Base-by-base conservation (phyloP, 1,140 invertebrate species). In the Tachypleus tridentatus region DNA sequence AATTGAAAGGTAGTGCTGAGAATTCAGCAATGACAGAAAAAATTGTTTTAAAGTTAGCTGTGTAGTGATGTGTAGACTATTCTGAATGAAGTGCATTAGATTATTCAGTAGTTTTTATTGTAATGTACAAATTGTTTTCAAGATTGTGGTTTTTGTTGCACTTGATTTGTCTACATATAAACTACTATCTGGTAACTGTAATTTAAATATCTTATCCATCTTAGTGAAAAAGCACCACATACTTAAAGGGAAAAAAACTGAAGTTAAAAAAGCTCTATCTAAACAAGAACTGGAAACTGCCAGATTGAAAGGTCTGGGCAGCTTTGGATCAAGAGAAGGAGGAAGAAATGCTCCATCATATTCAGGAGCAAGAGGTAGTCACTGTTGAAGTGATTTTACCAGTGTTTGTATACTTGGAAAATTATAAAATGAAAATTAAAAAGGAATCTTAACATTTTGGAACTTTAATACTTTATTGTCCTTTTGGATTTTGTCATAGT, bases 211-310 rank as follows among this genome's bases (percentile, higher is more conserved):
- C 7, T 3, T 56, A 3, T 29, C 49, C 53, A 64, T 74, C 62
- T 51, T 69, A 74, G 74, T 81, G 48, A 74, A 76, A 64, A 79
- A 75, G 64, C 69, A 72, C 52, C 78, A 80, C 67, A 72, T 74
- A 58, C 74, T 81, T 48, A 76, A 77, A 70, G 75, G 76, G 6
- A 75, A 77, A 65, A 73, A 73, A 62, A 75, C 79, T 50, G 77
- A 82, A 71, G 80, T 80, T 4, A 80, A 81, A 67, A 81, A 81
- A 69, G 80, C 80, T 60, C 64, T 82, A 4, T 77, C 76, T 3
- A 78, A 77, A 69, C 75, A 79, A 61, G 78, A 81, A 70, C 77
- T 80, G 73, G 74, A 72, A 57, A 69, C 63, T 53, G 50, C 72
- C 48, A 71, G 72, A 49, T 58, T 67, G n/a, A 60, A 70, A 58